These are phyloP conservation scores for Microtus richardsoni DNA, from an alignment of 2,113 vertebrate genomes.

Conservation along the genomic window DNA sequence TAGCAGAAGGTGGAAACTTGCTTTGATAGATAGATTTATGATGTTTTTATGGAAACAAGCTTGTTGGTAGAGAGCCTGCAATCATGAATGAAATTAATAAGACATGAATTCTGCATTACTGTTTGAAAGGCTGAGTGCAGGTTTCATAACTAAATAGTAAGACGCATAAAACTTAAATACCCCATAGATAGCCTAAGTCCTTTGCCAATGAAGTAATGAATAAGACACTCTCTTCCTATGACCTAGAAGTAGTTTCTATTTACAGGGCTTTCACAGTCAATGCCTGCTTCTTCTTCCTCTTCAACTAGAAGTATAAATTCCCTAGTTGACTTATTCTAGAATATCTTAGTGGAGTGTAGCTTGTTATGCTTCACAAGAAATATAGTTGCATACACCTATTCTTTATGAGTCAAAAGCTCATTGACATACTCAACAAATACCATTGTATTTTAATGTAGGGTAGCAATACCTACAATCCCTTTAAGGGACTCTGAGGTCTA, in stretches of 20 bases:
- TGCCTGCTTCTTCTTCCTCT: not conserved
- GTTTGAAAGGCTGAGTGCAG: conserved; percentile 34
- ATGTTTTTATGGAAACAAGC: conserved; percentile 69
- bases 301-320: not conserved
- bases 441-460: not conserved
- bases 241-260: not conserved
- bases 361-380: conserved; percentile 1
- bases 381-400: not conserved
- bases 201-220: not conserved
- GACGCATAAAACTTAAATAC: not conserved
- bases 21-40: conserved; percentile 69
- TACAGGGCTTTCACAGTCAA: not conserved
- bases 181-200: not conserved
- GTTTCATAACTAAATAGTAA: not conserved
- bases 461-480: not conserved
- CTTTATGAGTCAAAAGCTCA: not conserved
- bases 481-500: not conserved
- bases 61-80: conserved; percentile 61
- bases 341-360: not conserved
- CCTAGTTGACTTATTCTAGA: not conserved
- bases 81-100: conserved; percentile 68
- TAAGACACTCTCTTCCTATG: not conserved
- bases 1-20: conserved; percentile 69
- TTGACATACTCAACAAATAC: not conserved
- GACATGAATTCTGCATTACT: conserved; percentile 12